Evolutionary conservation across 1,140 invertebrate species (phyloP), one percentile per base, ranked within the genome.

Genomic region (Tigriopus japonicus): DNA sequence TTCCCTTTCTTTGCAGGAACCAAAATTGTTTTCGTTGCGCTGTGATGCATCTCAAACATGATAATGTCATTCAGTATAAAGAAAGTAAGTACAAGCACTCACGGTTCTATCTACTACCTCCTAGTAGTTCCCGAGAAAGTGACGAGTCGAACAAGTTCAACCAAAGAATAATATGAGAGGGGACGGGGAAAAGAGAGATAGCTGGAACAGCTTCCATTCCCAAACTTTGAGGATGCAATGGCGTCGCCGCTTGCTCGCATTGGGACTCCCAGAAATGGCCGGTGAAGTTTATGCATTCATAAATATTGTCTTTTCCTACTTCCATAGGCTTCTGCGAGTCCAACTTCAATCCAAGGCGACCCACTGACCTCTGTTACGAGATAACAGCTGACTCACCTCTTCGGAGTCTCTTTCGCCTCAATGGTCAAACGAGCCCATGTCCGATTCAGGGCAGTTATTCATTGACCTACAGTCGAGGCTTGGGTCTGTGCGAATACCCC

Each of bases 341-440:
- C 17, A 17, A 17, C 41, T 42, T 17, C n/a, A 41, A 42, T 6
- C 17, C n/a, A 49, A 3, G 40, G 17, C n/a, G 40, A 41, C 55
- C 55, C 14, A 41, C 42, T 15, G 28, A 58, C 14, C 55, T 90
- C 59, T 90, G 87, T 71, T 82, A 83, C 42, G 79, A 83, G 64
- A 89, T 90, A 70, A 87, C 84, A 3, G 86, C 86, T 13, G 87
- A 90, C 74, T 86, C 86, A 6, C 74, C 86, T 56, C 77, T 90
- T 0, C 87, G 84, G 70, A 87, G 85, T 52, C 84, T 90, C 80
- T 90, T 90, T 72, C 76, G 86, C 42, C 80, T 86, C 67, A 85
- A 85, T 67, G 83, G 83, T 7, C 52, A 66, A 62, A 67, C 69
- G 6, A 65, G 68, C 24, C 40, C 60, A 0, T 70, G 69, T 52